Percentiles rank a stretch among this genome's conserved stretches.
Evolutionary conservation across 2,113 vertebrate genomes (phyloP).

Genomic region (Ranitomeya imitator): DNA sequence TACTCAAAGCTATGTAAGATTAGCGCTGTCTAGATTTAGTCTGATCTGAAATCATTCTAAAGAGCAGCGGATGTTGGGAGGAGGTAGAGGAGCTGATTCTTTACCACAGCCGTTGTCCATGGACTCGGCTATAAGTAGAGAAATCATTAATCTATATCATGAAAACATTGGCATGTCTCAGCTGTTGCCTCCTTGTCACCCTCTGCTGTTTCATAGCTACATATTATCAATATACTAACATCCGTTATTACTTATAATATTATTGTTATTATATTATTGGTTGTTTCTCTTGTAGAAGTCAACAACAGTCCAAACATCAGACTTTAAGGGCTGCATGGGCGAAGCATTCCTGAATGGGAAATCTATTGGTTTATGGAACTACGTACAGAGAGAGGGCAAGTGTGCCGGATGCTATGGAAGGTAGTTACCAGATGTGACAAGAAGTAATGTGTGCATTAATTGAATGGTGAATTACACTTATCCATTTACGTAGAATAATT

Average conservation of each 20-base stretch:
- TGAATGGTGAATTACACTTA: neutral
- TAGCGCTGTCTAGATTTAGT: neutral
- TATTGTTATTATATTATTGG: neutral
- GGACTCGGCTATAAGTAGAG: too few relatives aligned
- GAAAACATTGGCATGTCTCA: neutral
- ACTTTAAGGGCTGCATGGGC: slow-evolving; percentile 89
- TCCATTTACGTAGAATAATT: neutral
- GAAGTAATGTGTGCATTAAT: neutral
- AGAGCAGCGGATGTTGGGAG: neutral
- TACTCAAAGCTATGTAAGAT: neutral
- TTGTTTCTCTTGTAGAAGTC: slow-evolving; percentile 72
- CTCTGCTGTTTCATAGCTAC: neutral
- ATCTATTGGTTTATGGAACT: slow-evolving; percentile 91
- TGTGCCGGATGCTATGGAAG: slow-evolving; percentile 92
- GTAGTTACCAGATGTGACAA: slow-evolving; percentile 67
- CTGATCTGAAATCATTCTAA: neutral
- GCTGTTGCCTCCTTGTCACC: neutral
- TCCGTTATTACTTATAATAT: neutral
- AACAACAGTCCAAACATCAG: slow-evolving; percentile 75
- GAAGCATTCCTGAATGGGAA: slow-evolving; percentile 85
- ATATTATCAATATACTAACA: neutral
- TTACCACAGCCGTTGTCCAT: too few relatives aligned
- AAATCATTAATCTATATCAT: too few relatives aligned
- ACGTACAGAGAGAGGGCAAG: slow-evolving; percentile 79
- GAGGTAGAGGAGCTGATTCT: too few relatives aligned